Evolutionary conservation across 23 tunicate genomes (phyloP).

Genomic region (Styela clava): DNA sequence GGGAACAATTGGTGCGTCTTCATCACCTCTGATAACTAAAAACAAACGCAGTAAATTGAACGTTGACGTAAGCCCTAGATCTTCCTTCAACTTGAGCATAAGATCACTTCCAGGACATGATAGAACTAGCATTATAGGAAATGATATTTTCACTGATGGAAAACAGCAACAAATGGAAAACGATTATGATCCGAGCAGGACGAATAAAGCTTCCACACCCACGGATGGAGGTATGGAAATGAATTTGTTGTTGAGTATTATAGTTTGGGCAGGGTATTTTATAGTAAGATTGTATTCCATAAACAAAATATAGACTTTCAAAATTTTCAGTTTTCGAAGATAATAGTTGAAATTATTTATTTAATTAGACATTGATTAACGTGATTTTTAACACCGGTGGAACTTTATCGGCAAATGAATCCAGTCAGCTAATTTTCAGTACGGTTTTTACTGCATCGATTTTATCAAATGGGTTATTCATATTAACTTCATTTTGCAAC

Average conservation of each 20-base stretch:
- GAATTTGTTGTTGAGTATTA: neutral
- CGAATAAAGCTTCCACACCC: neutral
- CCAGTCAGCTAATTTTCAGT: too few species aligned
- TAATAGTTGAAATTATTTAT: too few species aligned
- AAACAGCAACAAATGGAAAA: neutral
- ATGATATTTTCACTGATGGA: conserved; percentile 1
- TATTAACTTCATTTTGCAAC: too few species aligned
- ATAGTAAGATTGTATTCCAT: too few species aligned
- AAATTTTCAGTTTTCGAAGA: too few species aligned
- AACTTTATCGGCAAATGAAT: too few species aligned
- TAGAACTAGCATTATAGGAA: conserved; percentile 16
- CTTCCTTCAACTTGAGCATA: conserved; percentile 21
- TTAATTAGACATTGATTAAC: too few species aligned
- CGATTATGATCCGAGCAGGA: neutral
- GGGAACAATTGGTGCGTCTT: neutral
- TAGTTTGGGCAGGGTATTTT: too few species aligned
- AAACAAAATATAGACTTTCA: too few species aligned
- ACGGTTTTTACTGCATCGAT: too few species aligned
- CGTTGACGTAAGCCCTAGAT: neutral
- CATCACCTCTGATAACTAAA: neutral
- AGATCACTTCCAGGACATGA: conserved; percentile 21
- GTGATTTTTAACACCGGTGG: too few species aligned
- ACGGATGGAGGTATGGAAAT: conserved; percentile 3
- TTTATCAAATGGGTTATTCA: too few species aligned
- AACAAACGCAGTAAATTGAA: neutral